These are phyloP conservation scores for Bugulina stolonifera DNA, from an alignment of 2,888 invertebrate species.

Conservation along the genomic window DNA sequence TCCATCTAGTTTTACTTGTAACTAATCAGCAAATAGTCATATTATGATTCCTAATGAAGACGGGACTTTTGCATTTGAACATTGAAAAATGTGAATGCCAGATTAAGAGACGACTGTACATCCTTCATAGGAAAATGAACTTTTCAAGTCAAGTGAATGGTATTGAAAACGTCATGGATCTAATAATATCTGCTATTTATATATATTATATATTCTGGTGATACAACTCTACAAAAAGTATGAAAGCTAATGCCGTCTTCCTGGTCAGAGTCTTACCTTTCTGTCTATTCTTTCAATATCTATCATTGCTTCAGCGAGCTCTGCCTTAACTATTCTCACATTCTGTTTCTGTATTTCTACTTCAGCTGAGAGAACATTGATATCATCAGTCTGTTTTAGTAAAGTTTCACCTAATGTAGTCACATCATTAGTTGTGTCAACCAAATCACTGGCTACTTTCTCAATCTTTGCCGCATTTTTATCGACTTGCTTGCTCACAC, in stretches of 20 bases:
- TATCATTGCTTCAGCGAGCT: slow-evolving; percentile 18
- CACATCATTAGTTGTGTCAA: neutral
- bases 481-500: neutral
- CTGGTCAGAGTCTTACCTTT: slow-evolving; percentile 2
- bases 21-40: too few species aligned
- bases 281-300: slow-evolving; percentile 18
- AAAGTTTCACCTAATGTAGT: neutral
- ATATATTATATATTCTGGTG: neutral
- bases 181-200: too few species aligned
- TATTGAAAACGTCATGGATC: too few species aligned
- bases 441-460: slow-evolving; percentile 5
- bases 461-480: neutral
- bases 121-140: too few species aligned
- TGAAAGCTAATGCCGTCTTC: neutral
- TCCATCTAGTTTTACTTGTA: too few species aligned
- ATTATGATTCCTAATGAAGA: too few species aligned
- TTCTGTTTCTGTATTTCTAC: neutral
- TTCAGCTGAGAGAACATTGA: neutral
- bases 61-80: too few species aligned
- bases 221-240: neutral
- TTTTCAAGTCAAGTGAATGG: too few species aligned
- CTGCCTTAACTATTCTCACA: neutral
- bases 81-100: too few species aligned
- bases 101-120: too few species aligned
- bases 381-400: neutral